These are phyloP conservation scores for Thymelicus acteon DNA, from an alignment of 2,888 invertebrate genomes.

Conservation along the genomic window DNA sequence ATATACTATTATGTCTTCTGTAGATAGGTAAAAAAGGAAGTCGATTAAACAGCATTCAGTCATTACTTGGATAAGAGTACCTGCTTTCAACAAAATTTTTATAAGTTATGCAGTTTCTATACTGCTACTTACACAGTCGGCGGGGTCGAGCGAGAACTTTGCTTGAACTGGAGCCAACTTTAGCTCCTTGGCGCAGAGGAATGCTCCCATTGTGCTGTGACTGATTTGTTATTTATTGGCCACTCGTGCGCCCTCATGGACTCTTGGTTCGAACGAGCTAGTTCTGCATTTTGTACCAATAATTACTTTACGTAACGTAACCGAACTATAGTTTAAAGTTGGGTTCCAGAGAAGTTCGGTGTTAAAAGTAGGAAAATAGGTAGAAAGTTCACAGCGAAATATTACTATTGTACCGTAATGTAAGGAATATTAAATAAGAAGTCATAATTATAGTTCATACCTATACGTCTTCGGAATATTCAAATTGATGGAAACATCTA, in stretches of 20 bases:
- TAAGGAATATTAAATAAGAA: too few relatives aligned
- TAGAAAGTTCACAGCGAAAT: too few relatives aligned
- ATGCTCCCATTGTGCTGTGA: conserved; percentile 75
- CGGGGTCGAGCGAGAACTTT: conserved; percentile 56
- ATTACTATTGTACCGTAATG: too few relatives aligned
- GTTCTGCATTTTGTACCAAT: conserved; percentile 46
- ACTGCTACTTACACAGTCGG: conserved; percentile 47
- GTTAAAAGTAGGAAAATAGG: not conserved
- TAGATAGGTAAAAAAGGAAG: not conserved
- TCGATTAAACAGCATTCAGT: not conserved
- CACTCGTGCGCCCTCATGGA: conserved; percentile 62
- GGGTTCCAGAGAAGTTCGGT: not conserved
- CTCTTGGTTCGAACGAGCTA: conserved; percentile 49
- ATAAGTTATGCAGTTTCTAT: conserved; percentile 21
- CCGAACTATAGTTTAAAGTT: conserved; percentile 8
- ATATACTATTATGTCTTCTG: too few relatives aligned
- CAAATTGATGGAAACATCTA: too few relatives aligned
- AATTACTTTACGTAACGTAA: conserved; percentile 37
- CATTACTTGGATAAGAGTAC: conserved; percentile 1
- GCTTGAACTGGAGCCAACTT: conserved; percentile 73
- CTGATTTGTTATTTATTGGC: conserved; percentile 79
- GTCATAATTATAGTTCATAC: too few relatives aligned
- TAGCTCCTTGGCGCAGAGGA: conserved; percentile 71
- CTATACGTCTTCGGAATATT: too few relatives aligned
- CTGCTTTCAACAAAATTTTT: conserved; percentile 14